phyloP scores from a whole-genome alignment of 1,140 invertebrate genomes.

The Aphaenogaster rudis region DNA sequence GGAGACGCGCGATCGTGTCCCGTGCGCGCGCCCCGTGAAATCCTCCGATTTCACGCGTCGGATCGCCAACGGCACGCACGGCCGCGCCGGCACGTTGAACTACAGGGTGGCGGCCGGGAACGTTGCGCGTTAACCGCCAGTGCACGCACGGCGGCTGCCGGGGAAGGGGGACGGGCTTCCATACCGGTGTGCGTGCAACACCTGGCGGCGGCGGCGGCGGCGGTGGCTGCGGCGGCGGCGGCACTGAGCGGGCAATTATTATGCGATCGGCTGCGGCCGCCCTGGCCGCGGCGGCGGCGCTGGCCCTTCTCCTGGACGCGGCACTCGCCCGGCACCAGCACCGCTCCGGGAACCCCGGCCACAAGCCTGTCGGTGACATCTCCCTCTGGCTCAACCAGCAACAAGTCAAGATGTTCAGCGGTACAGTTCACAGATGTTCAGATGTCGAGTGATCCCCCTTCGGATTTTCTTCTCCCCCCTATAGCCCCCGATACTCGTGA shows the following conservation, averaged over 20 bases:
- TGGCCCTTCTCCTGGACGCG: conserved; percentile 72
- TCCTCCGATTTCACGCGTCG: conserved; percentile 63
- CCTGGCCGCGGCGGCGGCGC: conserved; percentile 76
- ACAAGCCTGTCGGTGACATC: conserved; percentile 89
- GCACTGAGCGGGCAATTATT: conserved; percentile 68
- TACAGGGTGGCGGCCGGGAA: conserved; percentile 5
- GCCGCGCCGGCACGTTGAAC: conserved; percentile 27
- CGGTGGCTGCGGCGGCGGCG: conserved; percentile 79
- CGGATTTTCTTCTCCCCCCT: not conserved
- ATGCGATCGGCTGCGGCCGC: conserved; percentile 81
- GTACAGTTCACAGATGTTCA: conserved; percentile 84
- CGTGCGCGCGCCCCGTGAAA: conserved; percentile 58
- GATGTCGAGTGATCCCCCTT: not conserved
- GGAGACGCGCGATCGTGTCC: conserved; percentile 6
- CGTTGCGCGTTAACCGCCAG: conserved; percentile 16
- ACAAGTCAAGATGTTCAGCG: conserved; percentile 95
- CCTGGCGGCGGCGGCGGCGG: conserved; percentile 70
- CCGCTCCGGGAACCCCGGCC: conserved; percentile 78
- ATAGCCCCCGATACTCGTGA: not conserved
- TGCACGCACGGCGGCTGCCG: conserved; percentile 11
- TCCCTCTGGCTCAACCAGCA: conserved; percentile 96
- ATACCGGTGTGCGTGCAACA: conserved; percentile 63
- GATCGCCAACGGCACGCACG: conserved; percentile 42
- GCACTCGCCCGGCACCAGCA: conserved; percentile 81
- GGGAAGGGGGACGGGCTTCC: not conserved